Evolutionary conservation across 2,113 vertebrate genomes (phyloP), one percentile per base, ranked within the genome.

Genomic region (Microtus oregoni): DNA sequence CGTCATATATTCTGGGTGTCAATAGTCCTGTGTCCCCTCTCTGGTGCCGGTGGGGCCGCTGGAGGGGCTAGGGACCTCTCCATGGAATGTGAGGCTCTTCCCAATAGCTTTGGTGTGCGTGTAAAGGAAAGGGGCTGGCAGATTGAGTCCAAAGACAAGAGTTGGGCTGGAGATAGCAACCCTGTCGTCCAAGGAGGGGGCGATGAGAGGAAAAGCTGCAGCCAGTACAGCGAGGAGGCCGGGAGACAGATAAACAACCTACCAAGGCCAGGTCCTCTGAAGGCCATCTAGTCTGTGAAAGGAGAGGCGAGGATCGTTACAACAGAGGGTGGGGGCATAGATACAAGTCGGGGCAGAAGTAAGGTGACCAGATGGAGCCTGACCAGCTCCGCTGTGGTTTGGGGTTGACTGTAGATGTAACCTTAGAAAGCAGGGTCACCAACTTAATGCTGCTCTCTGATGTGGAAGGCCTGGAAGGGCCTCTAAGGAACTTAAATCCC

Each of bases 1-100:
- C 44, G 0, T 28, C 0, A 10, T 8, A 44, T 35, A n/a, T 32
- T 24, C 7, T 2, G 0, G 12, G 20, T 61, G 35, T 41, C 61
- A 38, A 15, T 41, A 61, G 35, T 41, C 61, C 14, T 38, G 65
- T 55, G 61, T 20, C 19, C 24, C 22, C 10, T 75, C 73, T 75
- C 9, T 41, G 3, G 73, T 26, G 19, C 8, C 0, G 8, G 19
- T 38, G 8, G 22, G 44, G 14, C 1, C 26, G 32, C 15, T 44
- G 32, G 44, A 2, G 47, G 13, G 50, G 41, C 58, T 41, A 17
- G 65, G 70, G 52, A 50, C 28, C 1, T 4, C n/a, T 17, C 58
- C 0, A 0, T 28, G 24, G 50, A 19, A 58, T 35, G 10, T 2
- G 38, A 32, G 32, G 32, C 22, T 65, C 11, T 2, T 72, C 22